Base-by-base conservation (phyloP, 2,113 vertebrate species). In the Microtus ochrogaster region DNA sequence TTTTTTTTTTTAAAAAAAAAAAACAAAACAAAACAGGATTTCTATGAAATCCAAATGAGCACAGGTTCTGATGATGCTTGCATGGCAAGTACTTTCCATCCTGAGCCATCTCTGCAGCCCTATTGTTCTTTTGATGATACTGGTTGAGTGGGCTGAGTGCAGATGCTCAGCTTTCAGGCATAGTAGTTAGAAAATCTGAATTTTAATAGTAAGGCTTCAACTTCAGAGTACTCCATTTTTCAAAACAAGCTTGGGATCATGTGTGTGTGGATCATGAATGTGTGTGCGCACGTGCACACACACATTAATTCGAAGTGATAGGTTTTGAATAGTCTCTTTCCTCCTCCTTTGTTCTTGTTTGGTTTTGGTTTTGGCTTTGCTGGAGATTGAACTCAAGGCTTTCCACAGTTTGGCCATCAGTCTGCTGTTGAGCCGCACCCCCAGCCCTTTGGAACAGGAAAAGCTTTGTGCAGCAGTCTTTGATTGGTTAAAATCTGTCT, bases 191-290 rank as follows among this genome's bases (percentile, higher is more conserved):
- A 81, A 65, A 47, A 73, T 39, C 2, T 91, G n/a, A 63, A 61
- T 83, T 95, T 94, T 86, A 52, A 14, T 65, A 66, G 10, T 89
- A 39, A 85, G 22, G 10, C 21, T 91, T 33, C 39, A n/a, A 88
- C 14, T 89, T 72, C 70, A 66, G 70, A 85, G 63, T 73, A 89
- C 21, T 90, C 0, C 81, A n/a, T 90, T 95, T 52, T 28, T 79
- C n/a, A 73, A 91, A 92, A 63, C 77, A 94, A 77, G 85, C 86
- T 87, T 95, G 66, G 52, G 44, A 94, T 68, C 24, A 58, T 58
- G 52, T 33, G 65, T 66, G 28, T 66, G 65, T 66, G 63, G 44
- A 94, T 68, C 19, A 58, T 58, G 36, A 39, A 33, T 68, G 12
- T 68, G 65, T 33, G 4, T 66, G 65, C 4, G 3, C 16, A 1